Evolutionary conservation across 1,140 invertebrate genomes (phyloP), one percentile per base, ranked within the genome.

Genomic region (Neodiprion pinetum): DNA sequence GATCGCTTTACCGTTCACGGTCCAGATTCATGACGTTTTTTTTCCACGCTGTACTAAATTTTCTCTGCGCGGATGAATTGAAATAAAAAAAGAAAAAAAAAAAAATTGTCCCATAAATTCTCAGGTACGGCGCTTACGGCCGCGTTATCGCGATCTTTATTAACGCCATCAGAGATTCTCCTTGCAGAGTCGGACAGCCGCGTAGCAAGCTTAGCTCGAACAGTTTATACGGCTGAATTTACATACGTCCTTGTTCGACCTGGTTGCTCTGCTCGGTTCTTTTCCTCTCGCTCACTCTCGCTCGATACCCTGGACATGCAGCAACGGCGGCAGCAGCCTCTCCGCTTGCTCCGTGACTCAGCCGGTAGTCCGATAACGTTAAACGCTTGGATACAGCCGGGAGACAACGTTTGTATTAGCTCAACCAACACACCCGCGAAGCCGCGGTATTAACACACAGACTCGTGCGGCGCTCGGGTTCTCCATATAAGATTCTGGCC

Each of bases 111-210:
- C 53, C 53, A 61, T 61, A 61, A 61, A 61, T 61, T 61, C 2
- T 61, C n/a, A 5, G 11, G n/a, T 61, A 61, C 53, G 53, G 53
- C n/a, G 53, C n/a, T 61, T 61, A 61, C 11, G 28, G 28, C 11
- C 53, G 11, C 53, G 53, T 61, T 61, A 61, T 61, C 53, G 53
- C 53, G 53, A 61, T 61, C 53, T 61, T 61, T 61, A 61, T 61
- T 61, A 17, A 61, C 53, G 53, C 53, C 53, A 61, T 61, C 53
- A 61, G n/a, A 61, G 53, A 61, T 61, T 61, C 53, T 61, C 53
- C 53, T 0, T 17, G 28, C 28, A 40, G 53, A 61, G 53, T 61
- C 53, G 53, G 53, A 61, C 53, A 61, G 53, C 53, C n/a, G 28
- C 28, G 28, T 3, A 40, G 28, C 28, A 40, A 40, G 28, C 28